Evolutionary conservation across 2,797 vertebrate species (phyloP).

Genomic region (Muraenolepis orangiensis): DNA sequence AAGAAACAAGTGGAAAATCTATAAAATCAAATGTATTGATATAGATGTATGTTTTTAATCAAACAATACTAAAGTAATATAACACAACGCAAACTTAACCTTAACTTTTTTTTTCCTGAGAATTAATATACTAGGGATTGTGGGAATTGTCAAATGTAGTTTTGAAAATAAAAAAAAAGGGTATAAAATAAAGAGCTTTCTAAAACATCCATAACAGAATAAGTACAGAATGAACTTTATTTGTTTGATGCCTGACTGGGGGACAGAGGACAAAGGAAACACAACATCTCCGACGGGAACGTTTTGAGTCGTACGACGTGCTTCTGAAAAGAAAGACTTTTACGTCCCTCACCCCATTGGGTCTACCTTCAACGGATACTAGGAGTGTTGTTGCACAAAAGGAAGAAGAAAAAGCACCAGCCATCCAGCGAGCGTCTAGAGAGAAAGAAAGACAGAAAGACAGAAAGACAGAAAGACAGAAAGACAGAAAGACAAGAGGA

Average conservation of each 20-base stretch:
- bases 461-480: not conserved
- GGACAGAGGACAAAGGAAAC: not conserved
- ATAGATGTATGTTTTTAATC: too few relatives aligned
- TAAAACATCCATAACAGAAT: not conserved
- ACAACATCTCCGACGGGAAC: not conserved
- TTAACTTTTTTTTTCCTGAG: too few relatives aligned
- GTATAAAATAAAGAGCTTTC: too few relatives aligned
- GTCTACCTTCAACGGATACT: conserved; percentile 31
- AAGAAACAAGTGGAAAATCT: too few relatives aligned
- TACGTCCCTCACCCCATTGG: conserved; percentile 32
- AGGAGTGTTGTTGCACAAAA: not conserved
- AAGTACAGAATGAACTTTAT: not conserved
- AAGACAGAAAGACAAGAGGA: conserved; percentile 17
- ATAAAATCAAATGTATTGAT: too few relatives aligned
- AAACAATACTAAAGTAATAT: too few relatives aligned
- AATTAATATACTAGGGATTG: too few relatives aligned
- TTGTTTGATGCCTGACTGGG: not conserved
- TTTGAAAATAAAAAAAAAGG: too few relatives aligned
- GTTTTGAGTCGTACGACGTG: not conserved
- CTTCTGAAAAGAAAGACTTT: not conserved
- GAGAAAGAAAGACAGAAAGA: conserved; percentile 14
- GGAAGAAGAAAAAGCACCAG: too few relatives aligned
- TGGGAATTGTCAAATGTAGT: too few relatives aligned
- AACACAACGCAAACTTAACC: too few relatives aligned
- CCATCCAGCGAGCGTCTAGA: too few relatives aligned